Evolutionary conservation across 2,888 invertebrate genomes (phyloP), one percentile per base, ranked within the genome.

Genomic region (Seira sanloemensis): DNA sequence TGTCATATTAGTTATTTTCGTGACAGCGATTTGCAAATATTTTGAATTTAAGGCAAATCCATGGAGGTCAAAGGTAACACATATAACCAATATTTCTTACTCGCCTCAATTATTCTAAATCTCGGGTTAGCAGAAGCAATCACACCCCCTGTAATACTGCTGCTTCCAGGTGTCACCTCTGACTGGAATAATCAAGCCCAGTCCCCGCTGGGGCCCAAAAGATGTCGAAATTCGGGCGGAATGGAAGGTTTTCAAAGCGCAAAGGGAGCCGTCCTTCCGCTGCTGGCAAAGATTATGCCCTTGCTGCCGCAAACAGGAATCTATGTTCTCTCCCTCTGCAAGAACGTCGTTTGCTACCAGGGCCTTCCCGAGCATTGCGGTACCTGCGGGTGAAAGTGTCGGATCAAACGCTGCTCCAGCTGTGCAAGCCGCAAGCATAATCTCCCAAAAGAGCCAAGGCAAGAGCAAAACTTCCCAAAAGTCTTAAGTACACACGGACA

Each of bases 151-250:
- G 9, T 37, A 46, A 69, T 5, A 67, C 7, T 21, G 25, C 25
- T 24, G 25, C 27, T 46, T n/a, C 25, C 23, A 80, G 79, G 0
- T 12, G 0, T n/a, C 73, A 0, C 58, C 54, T 9, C 16, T 76
- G n/a, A 16, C 9, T 37, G 76, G 68, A 0, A 81, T 81, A 12
- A 16, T 50, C 12, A 12, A n/a, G 0, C 81, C 81, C 16, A 65
- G 21, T 25, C 81, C 81, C 0, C n/a, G 65, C 5, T 81, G 81
- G 81, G 81, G 81, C 18, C 81, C 81, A 1, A 81, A 76, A 37
- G 81, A 81, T 16, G 62, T 71, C 2, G 65, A 81, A 54, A 75
- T 71, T 9, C 75, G 81, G 0, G 9, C 18, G 0, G 65, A 0
- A 1, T 81, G 81, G 81, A 81, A 81, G 46, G 19, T 24, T 12